These are phyloP conservation scores for Eurois occulta DNA, from an alignment of 2,888 invertebrate genomes.

Conservation along the genomic window DNA sequence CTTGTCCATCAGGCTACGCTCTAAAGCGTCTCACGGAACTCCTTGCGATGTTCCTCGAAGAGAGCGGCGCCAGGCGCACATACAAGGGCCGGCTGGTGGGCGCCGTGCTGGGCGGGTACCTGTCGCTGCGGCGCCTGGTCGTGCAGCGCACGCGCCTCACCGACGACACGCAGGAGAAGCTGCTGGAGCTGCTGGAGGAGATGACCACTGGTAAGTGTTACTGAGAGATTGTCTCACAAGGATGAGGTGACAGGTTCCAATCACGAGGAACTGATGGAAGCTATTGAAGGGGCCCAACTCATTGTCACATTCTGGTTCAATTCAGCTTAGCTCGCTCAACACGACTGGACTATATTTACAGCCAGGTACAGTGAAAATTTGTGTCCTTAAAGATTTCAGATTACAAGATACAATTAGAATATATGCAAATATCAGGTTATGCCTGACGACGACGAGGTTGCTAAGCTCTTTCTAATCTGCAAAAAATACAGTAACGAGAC, in stretches of 20 bases:
- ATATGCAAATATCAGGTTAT: too few species aligned
- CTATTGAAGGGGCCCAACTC: too few species aligned
- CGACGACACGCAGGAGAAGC: conserved; percentile 98
- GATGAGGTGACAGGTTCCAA: neutral
- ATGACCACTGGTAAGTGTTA: conserved; percentile 95
- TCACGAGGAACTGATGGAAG: too few species aligned
- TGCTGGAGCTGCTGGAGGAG: conserved; percentile 97
- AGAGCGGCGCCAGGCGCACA: conserved; percentile 95
- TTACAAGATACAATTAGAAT: too few species aligned
- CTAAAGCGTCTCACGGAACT: conserved; percentile 97
- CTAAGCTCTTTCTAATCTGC: neutral
- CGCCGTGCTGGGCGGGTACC: conserved; percentile 97
- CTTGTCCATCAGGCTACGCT: conserved; percentile 92
- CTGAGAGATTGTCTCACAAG: neutral
- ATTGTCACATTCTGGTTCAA: too few species aligned
- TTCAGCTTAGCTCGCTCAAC: too few species aligned
- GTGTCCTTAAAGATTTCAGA: too few species aligned
- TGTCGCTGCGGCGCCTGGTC: conserved; percentile 96
- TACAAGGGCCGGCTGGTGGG: conserved; percentile 97
- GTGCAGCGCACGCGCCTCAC: conserved; percentile 98
- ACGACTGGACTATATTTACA: too few species aligned
- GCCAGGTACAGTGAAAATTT: too few species aligned
- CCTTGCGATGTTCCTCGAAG: conserved; percentile 96
- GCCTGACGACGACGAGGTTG: neutral
- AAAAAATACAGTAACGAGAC: neutral